Base-by-base conservation (phyloP, 1,140 invertebrate species). In the Ridgeia piscesae region DNA sequence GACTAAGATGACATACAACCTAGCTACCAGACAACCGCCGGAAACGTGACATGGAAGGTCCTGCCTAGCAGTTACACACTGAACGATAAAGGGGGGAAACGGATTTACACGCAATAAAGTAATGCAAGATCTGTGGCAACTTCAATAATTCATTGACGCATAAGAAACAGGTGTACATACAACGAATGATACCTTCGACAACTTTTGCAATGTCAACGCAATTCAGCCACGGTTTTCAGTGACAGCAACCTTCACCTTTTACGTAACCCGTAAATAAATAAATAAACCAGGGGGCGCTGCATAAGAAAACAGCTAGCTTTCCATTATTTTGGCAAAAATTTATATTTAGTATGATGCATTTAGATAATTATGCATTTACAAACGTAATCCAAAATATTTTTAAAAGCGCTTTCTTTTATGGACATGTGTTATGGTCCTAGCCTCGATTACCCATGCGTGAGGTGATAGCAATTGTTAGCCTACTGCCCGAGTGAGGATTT, bases 241-340 rank as follows among this genome's bases (percentile, higher is more conserved):
- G 58, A 77, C 58, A 77, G 58, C 58, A 77, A 77, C 58, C 58
- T 77, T 77, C 58, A 77, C 58, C 58, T 31, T 77, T 77, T 77
- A 77, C 17, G 58, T 77, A 77, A 77, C 58, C 58, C 27, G 58
- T 77, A 77, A 77, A 77, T 77, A 77, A 77, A 77, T 77, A 50
- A 50, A 77, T 77, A 77, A 77, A 77, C 58, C 58, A 77, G 58
- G 58, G 58, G 58, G 58, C 58, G 58, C 58, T 77, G 58, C 58
- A 21, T 17, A 21, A 77, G 58, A 21, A 17, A 77, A 77, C 6
- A 31, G 2, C 58, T 14, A 31, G 58, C 27, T 77, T 77, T 77
- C 58, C 2, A 17, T 77, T 77, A 77, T 77, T 77, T 8, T 77
- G 14, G 11, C 58, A 1, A 21, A 21, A 27, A 77, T 31, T 31